Evolutionary conservation across 2,113 vertebrate species (phyloP).

Genomic region (Neolamprologus hecqui): DNA sequence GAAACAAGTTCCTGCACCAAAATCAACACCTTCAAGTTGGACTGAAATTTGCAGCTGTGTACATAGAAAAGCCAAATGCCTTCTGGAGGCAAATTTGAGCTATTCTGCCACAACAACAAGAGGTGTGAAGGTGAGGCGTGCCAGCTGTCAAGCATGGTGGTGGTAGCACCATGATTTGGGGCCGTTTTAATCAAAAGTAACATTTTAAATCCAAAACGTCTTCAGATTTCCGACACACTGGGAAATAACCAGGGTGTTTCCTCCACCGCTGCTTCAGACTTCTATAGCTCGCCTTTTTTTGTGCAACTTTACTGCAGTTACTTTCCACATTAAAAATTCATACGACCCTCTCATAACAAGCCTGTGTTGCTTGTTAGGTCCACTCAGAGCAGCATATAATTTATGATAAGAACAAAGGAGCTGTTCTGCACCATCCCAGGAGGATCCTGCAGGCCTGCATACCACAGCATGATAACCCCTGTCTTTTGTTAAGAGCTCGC

Average conservation of each 20-base stretch:
- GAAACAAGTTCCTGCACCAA: not conserved
- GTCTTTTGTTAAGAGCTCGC: not conserved
- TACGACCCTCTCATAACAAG: not conserved
- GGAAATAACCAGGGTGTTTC: not conserved
- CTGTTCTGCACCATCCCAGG: not conserved
- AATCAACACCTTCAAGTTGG: not conserved
- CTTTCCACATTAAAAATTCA: not conserved
- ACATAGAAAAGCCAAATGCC: not conserved
- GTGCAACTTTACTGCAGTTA: not conserved
- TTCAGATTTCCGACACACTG: rapidly evolving
- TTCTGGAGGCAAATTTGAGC: rapidly evolving
- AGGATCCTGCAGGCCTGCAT: not conserved
- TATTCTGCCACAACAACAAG: rapidly evolving
- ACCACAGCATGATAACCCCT: not conserved
- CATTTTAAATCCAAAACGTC: not conserved
- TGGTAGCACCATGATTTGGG: not conserved
- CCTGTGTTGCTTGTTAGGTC: not conserved
- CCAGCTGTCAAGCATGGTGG: not conserved
- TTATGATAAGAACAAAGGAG: not conserved
- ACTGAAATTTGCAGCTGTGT: not conserved
- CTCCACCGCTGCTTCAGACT: not conserved
- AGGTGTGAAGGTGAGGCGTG: not conserved
- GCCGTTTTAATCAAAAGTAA: not conserved
- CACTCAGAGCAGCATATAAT: not conserved
- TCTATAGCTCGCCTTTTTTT: not conserved